phyloP scores from a whole-genome alignment of 1,140 invertebrate species.

The Hyphantria cunea region DNA sequence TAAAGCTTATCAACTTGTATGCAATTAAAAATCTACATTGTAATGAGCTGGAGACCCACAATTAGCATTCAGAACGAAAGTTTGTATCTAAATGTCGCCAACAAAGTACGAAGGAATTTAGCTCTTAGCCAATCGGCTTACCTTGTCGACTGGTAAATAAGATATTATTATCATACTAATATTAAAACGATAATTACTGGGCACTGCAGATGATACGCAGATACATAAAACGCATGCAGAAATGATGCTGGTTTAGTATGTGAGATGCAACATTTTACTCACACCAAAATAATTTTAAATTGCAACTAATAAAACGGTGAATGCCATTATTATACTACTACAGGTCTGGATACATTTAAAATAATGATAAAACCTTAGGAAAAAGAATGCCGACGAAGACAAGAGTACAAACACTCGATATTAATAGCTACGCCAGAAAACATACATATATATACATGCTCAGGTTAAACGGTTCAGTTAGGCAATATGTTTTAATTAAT shows the following conservation, averaged over 20 bases:
- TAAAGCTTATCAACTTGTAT: constrained; percentile 11
- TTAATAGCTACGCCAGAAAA: too few species aligned
- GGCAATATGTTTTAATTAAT: too few species aligned
- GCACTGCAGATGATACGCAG: constrained; percentile 5
- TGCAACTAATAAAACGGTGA: not conserved
- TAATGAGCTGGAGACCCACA: constrained; percentile 11
- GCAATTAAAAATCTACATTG: constrained; percentile 24
- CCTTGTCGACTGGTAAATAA: constrained; percentile 35
- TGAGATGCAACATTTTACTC: not conserved
- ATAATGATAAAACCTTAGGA: not conserved
- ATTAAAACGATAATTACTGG: constrained; percentile 23
- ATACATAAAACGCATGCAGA: constrained; percentile 16
- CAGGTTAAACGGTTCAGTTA: too few species aligned
- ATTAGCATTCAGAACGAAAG: constrained; percentile 24
- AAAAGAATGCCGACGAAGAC: constrained; percentile 10
- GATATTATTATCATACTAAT: constrained; percentile 49
- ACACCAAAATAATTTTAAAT: not conserved
- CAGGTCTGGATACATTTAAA: not conserved
- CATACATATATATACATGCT: too few species aligned
- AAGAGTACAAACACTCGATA: constrained; percentile 32
- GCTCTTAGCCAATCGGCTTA: not conserved
- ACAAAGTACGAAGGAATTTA: constrained; percentile 34
- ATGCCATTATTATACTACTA: not conserved
- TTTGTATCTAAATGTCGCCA: constrained; percentile 26
- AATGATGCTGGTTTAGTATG: constrained; percentile 35